Conservation (phyloP, 2,797 vertebrate species). For the Sebastes hubbsi region DNA sequence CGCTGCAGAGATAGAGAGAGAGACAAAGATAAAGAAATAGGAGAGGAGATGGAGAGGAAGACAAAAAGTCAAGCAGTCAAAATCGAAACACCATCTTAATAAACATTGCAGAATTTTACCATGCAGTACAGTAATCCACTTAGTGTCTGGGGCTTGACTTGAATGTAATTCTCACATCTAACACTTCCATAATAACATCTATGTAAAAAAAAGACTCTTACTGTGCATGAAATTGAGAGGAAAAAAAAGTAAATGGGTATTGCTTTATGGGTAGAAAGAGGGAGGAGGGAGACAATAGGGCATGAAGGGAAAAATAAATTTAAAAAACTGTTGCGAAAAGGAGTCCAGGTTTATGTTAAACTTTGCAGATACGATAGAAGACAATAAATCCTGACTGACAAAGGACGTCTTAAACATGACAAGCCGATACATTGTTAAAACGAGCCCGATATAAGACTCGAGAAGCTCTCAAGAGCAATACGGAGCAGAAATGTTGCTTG, state of each 20-base stretch:
- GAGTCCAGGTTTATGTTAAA: background rate
- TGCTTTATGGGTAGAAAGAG: background rate
- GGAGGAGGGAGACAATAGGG: background rate
- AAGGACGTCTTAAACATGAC: constrained; percentile 14
- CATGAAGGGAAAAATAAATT: background rate
- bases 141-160: constrained; percentile 30
- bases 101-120: constrained; percentile 34
- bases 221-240: constrained; percentile 41
- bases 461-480: constrained; percentile 46
- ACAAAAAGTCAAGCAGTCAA: constrained; percentile 1
- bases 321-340: background rate
- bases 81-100: constrained; percentile 45
- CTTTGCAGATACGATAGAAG: background rate
- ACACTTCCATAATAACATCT: constrained; percentile 35
- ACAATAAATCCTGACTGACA: background rate
- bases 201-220: constrained; percentile 3
- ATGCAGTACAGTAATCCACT: constrained; percentile 38
- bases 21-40: background rate
- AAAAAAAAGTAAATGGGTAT: background rate
- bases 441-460: constrained; percentile 9
- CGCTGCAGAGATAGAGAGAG: constrained; percentile 75
- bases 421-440: constrained; percentile 20
- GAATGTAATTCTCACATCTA: constrained; percentile 41
- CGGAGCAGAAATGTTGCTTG: constrained; percentile 43
- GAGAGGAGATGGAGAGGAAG: constrained; percentile 3